Conservation (phyloP, 1,140 invertebrate species). For the Heliconius congener region DNA sequence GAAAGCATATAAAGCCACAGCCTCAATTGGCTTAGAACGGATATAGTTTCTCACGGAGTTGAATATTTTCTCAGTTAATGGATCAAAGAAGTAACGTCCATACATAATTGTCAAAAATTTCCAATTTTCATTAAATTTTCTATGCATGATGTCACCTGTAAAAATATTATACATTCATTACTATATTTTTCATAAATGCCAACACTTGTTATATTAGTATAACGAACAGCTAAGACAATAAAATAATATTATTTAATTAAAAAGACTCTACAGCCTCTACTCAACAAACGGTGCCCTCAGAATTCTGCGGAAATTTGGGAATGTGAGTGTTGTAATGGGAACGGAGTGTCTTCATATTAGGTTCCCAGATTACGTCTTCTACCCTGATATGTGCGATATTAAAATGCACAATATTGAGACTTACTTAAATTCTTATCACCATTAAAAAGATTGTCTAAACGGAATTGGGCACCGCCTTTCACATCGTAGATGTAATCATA, state of each 20-base stretch:
- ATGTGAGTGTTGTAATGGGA: no score
- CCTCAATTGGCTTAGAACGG: neutral
- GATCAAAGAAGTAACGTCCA: neutral
- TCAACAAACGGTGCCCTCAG: no score
- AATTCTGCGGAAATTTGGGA: no score
- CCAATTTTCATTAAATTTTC: neutral
- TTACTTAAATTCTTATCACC: slow-evolving; percentile 24
- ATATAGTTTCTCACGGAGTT: neutral
- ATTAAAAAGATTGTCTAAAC: slow-evolving; percentile 18
- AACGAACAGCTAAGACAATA: no score
- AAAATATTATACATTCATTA: neutral
- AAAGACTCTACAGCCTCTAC: no score
- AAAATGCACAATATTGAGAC: neutral
- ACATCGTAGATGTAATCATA: slow-evolving; percentile 26
- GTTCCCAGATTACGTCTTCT: no score
- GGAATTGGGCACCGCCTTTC: neutral
- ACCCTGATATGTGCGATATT: no score
- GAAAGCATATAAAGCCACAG: neutral
- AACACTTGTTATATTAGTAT: no score
- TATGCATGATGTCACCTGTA: neutral
- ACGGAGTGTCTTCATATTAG: no score
- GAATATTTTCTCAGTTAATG: neutral
- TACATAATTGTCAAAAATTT: neutral
- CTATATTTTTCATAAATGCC: no score
- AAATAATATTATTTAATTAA: no score